Evolutionary conservation across 2,113 vertebrate species (phyloP).

Genomic region (Bagarius yarrelli): DNA sequence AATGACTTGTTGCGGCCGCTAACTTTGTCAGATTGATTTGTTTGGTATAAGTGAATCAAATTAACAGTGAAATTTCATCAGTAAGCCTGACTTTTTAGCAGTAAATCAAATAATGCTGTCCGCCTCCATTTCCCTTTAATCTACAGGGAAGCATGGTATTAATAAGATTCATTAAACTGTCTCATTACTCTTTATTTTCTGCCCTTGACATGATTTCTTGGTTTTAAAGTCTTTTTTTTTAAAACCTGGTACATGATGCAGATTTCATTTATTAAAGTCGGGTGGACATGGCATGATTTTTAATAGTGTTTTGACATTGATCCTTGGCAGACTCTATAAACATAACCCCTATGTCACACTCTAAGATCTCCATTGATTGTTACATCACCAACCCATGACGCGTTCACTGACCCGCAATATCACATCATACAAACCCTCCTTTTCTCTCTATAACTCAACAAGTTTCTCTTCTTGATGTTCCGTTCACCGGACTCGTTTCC

Average conservation of each 20-base stretch:
- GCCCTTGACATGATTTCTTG: conserved; percentile 18
- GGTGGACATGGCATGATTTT: too few species aligned
- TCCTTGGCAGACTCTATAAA: too few species aligned
- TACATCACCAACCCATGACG: too few species aligned
- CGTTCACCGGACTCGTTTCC: too few species aligned
- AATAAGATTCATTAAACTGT: conserved; percentile 45
- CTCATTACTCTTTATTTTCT: conserved; percentile 43
- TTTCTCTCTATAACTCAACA: too few species aligned
- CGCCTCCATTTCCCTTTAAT: conserved; percentile 26
- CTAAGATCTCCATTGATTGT: too few species aligned
- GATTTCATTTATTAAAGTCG: background rate
- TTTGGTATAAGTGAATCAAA: background rate
- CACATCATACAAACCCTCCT: too few species aligned
- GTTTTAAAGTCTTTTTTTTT: conserved; percentile 33
- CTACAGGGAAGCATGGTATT: conserved; percentile 19
- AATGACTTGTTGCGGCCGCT: background rate
- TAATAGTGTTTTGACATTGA: too few species aligned
- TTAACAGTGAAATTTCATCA: background rate
- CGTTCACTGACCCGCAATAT: too few species aligned
- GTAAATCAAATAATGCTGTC: conserved; percentile 37
- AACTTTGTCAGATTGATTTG: background rate
- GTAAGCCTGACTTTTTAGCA: conserved; percentile 21
- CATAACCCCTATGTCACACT: too few species aligned
- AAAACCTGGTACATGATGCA: conserved; percentile 27
- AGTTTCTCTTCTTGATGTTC: too few species aligned